Base-by-base conservation (phyloP, 2,113 vertebrate genomes). In the Carassius carassius region DNA sequence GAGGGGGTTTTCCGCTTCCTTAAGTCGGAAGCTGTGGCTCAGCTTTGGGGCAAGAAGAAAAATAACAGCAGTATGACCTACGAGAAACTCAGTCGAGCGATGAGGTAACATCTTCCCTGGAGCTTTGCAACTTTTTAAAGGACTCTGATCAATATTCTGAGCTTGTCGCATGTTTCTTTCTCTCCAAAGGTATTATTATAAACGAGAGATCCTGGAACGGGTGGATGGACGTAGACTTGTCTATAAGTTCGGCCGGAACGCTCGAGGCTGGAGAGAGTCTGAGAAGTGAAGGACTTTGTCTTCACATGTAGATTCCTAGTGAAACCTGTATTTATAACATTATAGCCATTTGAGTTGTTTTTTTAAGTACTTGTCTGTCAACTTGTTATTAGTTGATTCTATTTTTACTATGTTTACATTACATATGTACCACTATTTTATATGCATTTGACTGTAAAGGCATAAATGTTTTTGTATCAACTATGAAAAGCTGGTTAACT, bases 31-130 rank as follows among this genome's bases (percentile, higher is more conserved):
- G 98, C 97, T 0, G 98, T 99, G 90, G 98, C 98, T 82, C 97
- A 99, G 89, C 92, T 99, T 0, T 99, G 98, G 98, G 98, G 98
- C 10, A 99, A 97, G 91, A 99, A 98, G 94, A 99, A 99, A 77
- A 99, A 99, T 90, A 99, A 99, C 91, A 99, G 95, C 90, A 99
- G 97, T 90, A 99, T 99, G 98, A 99, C 97, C 14, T 99, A 99
- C 0, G 98, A 99, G 91, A 99, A 99, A 87, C 97, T 99, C 83
- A 99, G 98, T 90, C 94, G 98, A 11, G 98, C 98, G 10, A 99
- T 99, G 98, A 98, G 98, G 97, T 99, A 91, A 60, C 10, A 35
- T 41, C 8, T 41, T 35, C 67, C 5, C 19, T n/a, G 5, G n/a
- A 74, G 41, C 49, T 49, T 4, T 14, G 23, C 54, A 29, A 74